These are phyloP conservation scores for Aspidiotus destructor DNA, from an alignment of 2,888 invertebrate genomes.

Conservation along the genomic window DNA sequence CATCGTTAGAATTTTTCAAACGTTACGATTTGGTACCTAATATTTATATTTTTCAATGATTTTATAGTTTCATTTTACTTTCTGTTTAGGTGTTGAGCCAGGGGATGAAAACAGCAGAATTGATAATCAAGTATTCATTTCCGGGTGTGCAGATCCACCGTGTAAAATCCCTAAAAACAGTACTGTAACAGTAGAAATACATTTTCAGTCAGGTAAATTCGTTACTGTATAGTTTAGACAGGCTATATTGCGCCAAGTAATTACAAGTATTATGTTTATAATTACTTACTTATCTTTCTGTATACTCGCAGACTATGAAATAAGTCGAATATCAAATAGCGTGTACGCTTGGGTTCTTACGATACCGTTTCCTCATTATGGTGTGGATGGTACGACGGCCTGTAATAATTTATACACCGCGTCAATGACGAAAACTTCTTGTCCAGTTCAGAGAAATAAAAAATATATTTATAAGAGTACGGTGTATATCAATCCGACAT, in stretches of 20 bases:
- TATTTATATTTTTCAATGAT: too few species aligned
- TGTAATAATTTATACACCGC: conserved; percentile 54
- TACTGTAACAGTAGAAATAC: conserved; percentile 19
- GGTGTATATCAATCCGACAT: conserved; percentile 49
- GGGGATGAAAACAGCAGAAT: conserved; percentile 15
- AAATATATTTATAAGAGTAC: conserved; percentile 60
- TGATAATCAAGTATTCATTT: conserved; percentile 27
- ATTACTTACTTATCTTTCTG: background rate
- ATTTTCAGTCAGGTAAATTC: conserved; percentile 15
- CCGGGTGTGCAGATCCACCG: conserved; percentile 19
- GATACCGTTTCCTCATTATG: conserved; percentile 61
- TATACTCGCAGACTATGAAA: conserved; percentile 46
- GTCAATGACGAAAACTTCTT: conserved; percentile 44
- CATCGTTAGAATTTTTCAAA: too few species aligned
- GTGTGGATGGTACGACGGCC: conserved; percentile 60
- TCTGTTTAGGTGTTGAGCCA: too few species aligned
- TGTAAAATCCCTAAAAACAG: conserved; percentile 25
- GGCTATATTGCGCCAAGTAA: background rate
- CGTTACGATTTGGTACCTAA: too few species aligned
- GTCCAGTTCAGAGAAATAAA: conserved; percentile 58
- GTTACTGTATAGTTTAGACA: background rate
- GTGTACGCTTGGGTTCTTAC: conserved; percentile 56
- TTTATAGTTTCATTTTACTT: too few species aligned
- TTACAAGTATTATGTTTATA: background rate
- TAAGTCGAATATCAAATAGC: conserved; percentile 48